A percentile compares a stretch with the other conserved stretches of the same genome.
These are phyloP conservation scores for Drosophila lacicola DNA, from an alignment of 2,888 invertebrate species.

Conservation along the genomic window DNA sequence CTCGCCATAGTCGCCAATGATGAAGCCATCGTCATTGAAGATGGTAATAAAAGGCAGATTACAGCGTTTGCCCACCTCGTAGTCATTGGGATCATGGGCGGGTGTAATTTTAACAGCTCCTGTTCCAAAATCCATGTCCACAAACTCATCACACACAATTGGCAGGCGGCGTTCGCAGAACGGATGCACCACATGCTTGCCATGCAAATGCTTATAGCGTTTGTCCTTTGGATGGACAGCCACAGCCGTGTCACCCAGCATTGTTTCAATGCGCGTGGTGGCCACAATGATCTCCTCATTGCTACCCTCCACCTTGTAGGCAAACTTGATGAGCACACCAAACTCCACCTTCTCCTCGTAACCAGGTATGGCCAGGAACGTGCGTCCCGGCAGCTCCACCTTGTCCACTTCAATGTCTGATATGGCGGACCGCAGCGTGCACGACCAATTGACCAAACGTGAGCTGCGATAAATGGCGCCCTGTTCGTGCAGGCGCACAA, in stretches of 20 bases:
- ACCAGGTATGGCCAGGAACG: conserved; percentile 95
- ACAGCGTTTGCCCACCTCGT: conserved; percentile 96
- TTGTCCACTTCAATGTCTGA: conserved; percentile 99
- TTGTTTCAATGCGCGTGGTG: conserved; percentile 99
- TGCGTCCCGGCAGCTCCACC: conserved; percentile 93
- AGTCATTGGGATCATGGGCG: conserved; percentile 98
- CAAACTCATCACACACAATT: conserved; percentile 96
- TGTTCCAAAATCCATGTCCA: conserved; percentile 98
- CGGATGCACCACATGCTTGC: conserved; percentile 94
- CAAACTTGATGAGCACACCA: conserved; percentile 96
- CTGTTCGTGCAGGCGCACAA: conserved; percentile 94
- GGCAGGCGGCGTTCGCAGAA: conserved; percentile 93
- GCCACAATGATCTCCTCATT: conserved; percentile 96
- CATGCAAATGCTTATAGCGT: conserved; percentile 93
- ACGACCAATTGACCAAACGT: conserved; percentile 99
- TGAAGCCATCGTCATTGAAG: conserved; percentile 95
- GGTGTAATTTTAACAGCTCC: conserved; percentile 99
- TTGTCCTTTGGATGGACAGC: conserved; percentile 98
- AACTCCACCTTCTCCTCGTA: conserved; percentile 89
- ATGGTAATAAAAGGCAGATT: conserved; percentile 94
- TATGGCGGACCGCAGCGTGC: conserved; percentile 97
- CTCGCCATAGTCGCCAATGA: conserved; percentile 91
- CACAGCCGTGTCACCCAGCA: conserved; percentile 98
- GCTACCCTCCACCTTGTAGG: conserved; percentile 89
- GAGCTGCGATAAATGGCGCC: conserved; percentile 97